Evolutionary conservation across 2,113 vertebrate species (phyloP).

Genomic region (Scortum barcoo): DNA sequence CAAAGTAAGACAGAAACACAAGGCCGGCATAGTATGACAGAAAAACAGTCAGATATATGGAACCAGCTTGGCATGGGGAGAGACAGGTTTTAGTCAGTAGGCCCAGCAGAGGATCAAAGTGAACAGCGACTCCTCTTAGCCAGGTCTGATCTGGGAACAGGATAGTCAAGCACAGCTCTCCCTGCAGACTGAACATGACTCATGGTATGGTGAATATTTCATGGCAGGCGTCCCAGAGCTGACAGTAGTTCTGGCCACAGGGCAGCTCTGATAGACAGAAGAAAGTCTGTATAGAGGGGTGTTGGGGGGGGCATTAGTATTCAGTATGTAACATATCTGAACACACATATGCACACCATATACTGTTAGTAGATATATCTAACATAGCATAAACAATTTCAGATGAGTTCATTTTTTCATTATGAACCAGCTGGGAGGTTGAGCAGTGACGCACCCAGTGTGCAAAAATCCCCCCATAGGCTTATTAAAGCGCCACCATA

Average conservation of each 20-base stretch:
- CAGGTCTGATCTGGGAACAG: slow-evolving; percentile 68
- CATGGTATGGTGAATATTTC: slow-evolving; percentile 76
- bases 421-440: background rate
- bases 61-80: slow-evolving; percentile 39
- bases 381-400: background rate
- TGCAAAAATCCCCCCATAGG: background rate
- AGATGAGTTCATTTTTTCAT: slow-evolving; percentile 7
- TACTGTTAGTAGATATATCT: background rate
- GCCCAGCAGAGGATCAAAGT: slow-evolving; percentile 70
- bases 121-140: slow-evolving; percentile 65
- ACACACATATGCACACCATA: slow-evolving; percentile 25
- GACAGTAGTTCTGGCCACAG: slow-evolving; percentile 70
- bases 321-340: slow-evolving; percentile 21
- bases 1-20: background rate
- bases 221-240: slow-evolving; percentile 66
- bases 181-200: slow-evolving; percentile 70
- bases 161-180: slow-evolving; percentile 49
- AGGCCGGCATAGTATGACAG: slow-evolving; percentile 34
- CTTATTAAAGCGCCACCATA: slow-evolving; percentile 17
- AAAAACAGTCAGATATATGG: slow-evolving; percentile 7
- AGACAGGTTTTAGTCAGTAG: slow-evolving; percentile 53
- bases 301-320: slow-evolving; percentile 30
- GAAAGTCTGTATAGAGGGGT: slow-evolving; percentile 37
- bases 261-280: slow-evolving; percentile 63
- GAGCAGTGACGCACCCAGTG: slow-evolving; percentile 4